A percentile compares a stretch with the other conserved stretches of the same genome.
These are phyloP conservation scores for Himalopsyche kuldschensis DNA, from an alignment of 2,888 invertebrate species.

Conservation along the genomic window DNA sequence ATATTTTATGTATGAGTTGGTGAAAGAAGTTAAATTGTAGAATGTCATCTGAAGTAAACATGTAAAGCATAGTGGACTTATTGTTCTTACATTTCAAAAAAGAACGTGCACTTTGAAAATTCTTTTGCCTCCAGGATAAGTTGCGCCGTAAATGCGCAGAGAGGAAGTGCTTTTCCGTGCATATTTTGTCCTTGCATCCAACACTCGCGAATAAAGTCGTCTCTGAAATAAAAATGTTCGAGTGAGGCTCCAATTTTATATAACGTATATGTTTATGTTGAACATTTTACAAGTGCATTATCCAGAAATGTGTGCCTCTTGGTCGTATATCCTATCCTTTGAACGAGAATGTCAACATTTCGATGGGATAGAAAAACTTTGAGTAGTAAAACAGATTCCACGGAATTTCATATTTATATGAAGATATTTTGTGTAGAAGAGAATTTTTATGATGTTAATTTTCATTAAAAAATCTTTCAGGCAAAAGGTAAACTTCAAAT, in stretches of 20 bases:
- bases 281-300: constrained; percentile 6
- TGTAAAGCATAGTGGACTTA: background rate
- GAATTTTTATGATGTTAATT: background rate
- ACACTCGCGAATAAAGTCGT: constrained; percentile 8
- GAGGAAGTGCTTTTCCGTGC: constrained; percentile 29
- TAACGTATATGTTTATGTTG: background rate
- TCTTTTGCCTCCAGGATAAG: constrained; percentile 9
- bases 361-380: background rate
- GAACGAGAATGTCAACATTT: background rate
- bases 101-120: constrained; percentile 16
- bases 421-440: background rate
- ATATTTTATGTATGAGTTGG: too few species aligned
- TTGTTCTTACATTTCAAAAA: constrained; percentile 17
- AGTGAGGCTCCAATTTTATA: background rate
- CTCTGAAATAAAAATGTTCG: background rate
- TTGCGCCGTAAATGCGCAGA: constrained; percentile 7
- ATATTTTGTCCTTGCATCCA: constrained; percentile 24
- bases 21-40: background rate
- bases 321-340: background rate
- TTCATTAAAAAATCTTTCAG: too few species aligned
- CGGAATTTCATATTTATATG: background rate
- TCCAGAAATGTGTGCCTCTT: background rate
- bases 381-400: background rate
- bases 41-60: background rate
- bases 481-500: too few species aligned